Conservation (phyloP, 2,888 invertebrate species). For the Sarcophaga caerulescens region DNA sequence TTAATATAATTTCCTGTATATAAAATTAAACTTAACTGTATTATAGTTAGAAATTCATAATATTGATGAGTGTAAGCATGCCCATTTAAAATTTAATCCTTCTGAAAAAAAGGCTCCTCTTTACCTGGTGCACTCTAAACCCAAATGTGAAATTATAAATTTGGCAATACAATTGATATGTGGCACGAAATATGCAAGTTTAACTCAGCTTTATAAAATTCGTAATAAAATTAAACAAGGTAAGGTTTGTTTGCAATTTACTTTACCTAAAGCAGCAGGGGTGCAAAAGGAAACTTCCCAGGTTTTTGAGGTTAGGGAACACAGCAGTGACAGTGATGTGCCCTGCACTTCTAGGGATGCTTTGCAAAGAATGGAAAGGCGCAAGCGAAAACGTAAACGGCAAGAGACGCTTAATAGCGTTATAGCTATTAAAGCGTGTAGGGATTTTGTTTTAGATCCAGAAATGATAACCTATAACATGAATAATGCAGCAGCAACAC, state of each 20-base stretch:
- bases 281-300: neutral
- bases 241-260: slow-evolving; percentile 40
- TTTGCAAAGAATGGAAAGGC: neutral
- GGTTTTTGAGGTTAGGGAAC: neutral
- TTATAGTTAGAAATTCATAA: slow-evolving; percentile 54
- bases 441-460: slow-evolving; percentile 53
- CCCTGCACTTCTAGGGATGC: slow-evolving; percentile 55
- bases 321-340: slow-evolving; percentile 56
- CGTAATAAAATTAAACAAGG: slow-evolving; percentile 25
- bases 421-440: slow-evolving; percentile 42
- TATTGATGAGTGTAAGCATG: slow-evolving; percentile 43
- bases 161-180: slow-evolving; percentile 59
- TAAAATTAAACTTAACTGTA: neutral
- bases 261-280: neutral
- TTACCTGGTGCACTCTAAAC: slow-evolving; percentile 24
- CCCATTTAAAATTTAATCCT: slow-evolving; percentile 27
- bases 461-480: slow-evolving; percentile 42
- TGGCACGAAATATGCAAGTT: slow-evolving; percentile 39
- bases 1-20: neutral
- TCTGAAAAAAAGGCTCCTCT: slow-evolving; percentile 17
- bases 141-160: slow-evolving; percentile 42
- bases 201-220: slow-evolving; percentile 10
- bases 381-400: slow-evolving; percentile 7
- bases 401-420: neutral
- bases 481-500: neutral